These are phyloP conservation scores for Plagodis dolabraria DNA, from an alignment of 2,888 invertebrate species.

Conservation along the genomic window DNA sequence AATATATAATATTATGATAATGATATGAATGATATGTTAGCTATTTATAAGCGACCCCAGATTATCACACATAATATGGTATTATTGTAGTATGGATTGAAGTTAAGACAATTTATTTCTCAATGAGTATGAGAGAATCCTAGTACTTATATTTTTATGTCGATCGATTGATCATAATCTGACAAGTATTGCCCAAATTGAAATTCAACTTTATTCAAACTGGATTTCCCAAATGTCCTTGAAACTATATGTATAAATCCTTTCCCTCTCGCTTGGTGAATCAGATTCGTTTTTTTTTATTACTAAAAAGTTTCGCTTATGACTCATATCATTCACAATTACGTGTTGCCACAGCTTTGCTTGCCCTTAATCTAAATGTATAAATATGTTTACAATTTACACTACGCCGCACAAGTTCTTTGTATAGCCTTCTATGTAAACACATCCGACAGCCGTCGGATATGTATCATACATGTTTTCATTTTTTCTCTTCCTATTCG, in stretches of 20 bases:
- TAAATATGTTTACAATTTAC: constrained; percentile 41
- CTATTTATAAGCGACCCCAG: too few relatives aligned
- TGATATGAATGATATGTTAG: too few relatives aligned
- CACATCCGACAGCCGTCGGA: constrained; percentile 33
- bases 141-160: too few relatives aligned
- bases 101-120: too few relatives aligned
- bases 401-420: constrained; percentile 25
- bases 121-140: too few relatives aligned
- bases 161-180: neutral
- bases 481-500: constrained; percentile 30
- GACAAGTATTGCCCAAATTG: neutral
- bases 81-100: too few relatives aligned
- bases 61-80: too few relatives aligned
- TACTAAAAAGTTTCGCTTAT: constrained; percentile 36
- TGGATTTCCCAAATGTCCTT: constrained; percentile 17
- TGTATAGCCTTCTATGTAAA: constrained; percentile 38
- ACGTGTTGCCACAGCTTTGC: constrained; percentile 27
- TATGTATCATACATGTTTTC: constrained; percentile 39
- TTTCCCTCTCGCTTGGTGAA: constrained; percentile 26
- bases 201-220: constrained; percentile 8
- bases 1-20: too few relatives aligned
- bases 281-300: constrained; percentile 19
- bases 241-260: constrained; percentile 21
- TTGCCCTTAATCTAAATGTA: constrained; percentile 33
- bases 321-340: constrained; percentile 43